Conservation (phyloP, 2,888 invertebrate genomes). For the Chloroclystis v-ata region DNA sequence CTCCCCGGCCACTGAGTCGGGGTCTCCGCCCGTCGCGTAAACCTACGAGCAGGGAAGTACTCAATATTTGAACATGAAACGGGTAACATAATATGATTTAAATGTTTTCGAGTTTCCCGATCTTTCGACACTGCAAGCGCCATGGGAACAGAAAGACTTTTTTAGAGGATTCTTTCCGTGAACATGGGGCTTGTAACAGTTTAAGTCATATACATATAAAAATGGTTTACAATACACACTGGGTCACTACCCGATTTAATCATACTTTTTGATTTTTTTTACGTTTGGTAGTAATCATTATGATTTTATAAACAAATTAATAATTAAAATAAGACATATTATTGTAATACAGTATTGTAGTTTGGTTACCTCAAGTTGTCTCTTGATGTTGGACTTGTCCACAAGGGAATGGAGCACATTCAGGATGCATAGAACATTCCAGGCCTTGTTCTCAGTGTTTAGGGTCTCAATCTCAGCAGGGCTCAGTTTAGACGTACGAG, state of each 20-base stretch:
- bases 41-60: conserved; percentile 46
- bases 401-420: conserved; percentile 98
- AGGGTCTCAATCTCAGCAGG: conserved; percentile 88
- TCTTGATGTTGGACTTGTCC: conserved; percentile 98
- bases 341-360: not conserved
- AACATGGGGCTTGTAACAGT: too few species aligned
- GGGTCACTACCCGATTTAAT: too few species aligned
- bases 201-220: too few species aligned
- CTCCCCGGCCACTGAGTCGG: conserved; percentile 95
- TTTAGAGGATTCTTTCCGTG: too few species aligned
- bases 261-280: too few species aligned
- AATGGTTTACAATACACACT: too few species aligned
- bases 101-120: too few species aligned
- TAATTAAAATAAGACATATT: not conserved
- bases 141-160: too few species aligned
- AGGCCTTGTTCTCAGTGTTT: conserved; percentile 91
- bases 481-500: conserved; percentile 85
- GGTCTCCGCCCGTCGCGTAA: conserved; percentile 91
- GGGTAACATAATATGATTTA: not conserved
- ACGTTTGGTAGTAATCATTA: too few species aligned
- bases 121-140: too few species aligned
- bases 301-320: too few species aligned
- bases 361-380: conserved; percentile 89
- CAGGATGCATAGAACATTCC: conserved; percentile 98
- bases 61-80: too few species aligned